Conservation (phyloP, 2,888 invertebrate genomes). For the Heliconius hortense region DNA sequence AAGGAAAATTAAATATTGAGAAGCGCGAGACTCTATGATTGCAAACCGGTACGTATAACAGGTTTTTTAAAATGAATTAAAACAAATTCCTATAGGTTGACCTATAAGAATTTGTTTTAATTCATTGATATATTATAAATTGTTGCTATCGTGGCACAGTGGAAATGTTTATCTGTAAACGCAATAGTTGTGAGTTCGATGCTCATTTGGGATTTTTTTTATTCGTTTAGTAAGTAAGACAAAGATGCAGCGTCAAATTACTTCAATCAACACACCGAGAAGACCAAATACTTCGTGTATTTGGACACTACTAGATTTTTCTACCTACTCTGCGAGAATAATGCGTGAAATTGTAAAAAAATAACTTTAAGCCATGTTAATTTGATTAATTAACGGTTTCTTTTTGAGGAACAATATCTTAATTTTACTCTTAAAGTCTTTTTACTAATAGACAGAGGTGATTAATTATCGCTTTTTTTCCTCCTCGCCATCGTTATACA, state of each 20-base stretch:
- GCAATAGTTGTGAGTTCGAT: neutral
- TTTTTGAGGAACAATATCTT: neutral
- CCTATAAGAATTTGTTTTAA: neutral
- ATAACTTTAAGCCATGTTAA: too few species aligned
- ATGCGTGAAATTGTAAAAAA: too few species aligned
- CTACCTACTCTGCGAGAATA: too few species aligned
- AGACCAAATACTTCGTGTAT: too few species aligned
- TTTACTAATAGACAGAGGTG: neutral
- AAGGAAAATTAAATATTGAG: conserved; percentile 5
- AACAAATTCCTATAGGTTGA: neutral
- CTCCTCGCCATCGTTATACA: neutral
- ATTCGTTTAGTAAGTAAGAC: neutral
- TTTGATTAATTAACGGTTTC: neutral
- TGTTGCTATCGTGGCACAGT: neutral
- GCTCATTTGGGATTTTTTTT: neutral
- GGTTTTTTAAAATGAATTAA: neutral
- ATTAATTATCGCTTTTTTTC: neutral
- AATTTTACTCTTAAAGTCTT: neutral
- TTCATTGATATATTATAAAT: neutral
- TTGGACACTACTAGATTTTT: too few species aligned
- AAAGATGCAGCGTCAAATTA: too few species aligned
- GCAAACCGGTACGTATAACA: neutral
- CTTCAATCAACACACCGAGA: neutral
- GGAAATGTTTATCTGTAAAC: neutral
- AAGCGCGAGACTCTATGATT: neutral